Conservation (phyloP, 2,797 vertebrate species). For the Notolepis coatsorum region DNA sequence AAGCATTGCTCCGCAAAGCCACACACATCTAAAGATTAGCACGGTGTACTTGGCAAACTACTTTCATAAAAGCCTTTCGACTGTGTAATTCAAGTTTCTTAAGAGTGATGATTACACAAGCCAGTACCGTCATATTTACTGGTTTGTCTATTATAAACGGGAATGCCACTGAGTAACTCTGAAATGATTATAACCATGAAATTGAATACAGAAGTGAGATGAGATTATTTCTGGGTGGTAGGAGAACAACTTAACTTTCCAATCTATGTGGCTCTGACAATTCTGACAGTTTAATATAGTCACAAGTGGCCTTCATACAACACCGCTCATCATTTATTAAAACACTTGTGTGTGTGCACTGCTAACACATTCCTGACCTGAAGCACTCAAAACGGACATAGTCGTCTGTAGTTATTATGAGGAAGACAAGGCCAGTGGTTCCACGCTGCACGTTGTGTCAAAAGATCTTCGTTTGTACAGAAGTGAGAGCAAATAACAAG, state of each 20-base stretch:
- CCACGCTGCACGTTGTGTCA: neutral
- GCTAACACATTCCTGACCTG: no score
- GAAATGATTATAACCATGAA: slow-evolving; percentile 69
- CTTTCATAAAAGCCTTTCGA: slow-evolving; percentile 65
- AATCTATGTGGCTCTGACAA: slow-evolving; percentile 43
- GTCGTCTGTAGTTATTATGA: no score
- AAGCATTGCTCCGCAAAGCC: slow-evolving; percentile 32
- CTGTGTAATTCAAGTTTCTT: slow-evolving; percentile 74
- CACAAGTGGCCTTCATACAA: slow-evolving; percentile 17
- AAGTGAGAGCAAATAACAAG: slow-evolving; percentile 14
- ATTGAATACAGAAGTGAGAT: slow-evolving; percentile 67
- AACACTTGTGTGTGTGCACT: no score
- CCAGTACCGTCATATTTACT: slow-evolving; percentile 74
- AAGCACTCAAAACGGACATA: no score
- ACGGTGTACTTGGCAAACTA: slow-evolving; percentile 53
- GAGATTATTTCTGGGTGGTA: slow-evolving; percentile 27
- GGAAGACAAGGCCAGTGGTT: no score
- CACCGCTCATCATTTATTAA: no score
- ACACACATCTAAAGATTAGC: slow-evolving; percentile 64
- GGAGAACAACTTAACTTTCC: slow-evolving; percentile 22
- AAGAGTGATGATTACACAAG: slow-evolving; percentile 70
- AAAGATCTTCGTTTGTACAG: slow-evolving; percentile 35
- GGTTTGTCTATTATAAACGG: slow-evolving; percentile 34
- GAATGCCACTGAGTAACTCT: slow-evolving; percentile 63
- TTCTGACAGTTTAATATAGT: slow-evolving; percentile 26